A percentile compares a stretch with the other conserved stretches of the same genome.
phyloP scores from a whole-genome alignment of 1,140 invertebrate genomes.

The Bradysia coprophila region DNA sequence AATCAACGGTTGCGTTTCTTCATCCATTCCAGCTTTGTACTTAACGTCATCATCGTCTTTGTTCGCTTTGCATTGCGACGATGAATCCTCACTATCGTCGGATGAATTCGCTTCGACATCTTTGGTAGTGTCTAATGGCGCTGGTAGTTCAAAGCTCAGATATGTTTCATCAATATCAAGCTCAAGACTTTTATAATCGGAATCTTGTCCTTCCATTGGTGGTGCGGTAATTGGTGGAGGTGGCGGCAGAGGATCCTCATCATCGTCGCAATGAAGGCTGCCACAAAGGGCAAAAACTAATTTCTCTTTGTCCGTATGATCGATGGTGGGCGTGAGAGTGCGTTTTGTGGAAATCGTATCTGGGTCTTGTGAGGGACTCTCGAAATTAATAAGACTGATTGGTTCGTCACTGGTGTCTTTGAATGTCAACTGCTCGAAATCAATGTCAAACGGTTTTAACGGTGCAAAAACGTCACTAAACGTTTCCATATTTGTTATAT shows the following conservation, averaged over 20 bases:
- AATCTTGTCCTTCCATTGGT: neutral
- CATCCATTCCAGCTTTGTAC: neutral
- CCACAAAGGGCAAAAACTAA: constrained; percentile 19
- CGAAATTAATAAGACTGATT: constrained; percentile 19
- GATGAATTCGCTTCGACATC: neutral
- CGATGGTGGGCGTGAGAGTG: neutral
- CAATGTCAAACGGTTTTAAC: too few relatives aligned
- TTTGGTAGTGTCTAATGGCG: neutral
- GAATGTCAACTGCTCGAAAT: constrained; percentile 1
- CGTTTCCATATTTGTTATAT: too few relatives aligned
- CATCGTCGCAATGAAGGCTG: constrained; percentile 13
- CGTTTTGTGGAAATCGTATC: neutral
- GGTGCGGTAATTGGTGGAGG: neutral
- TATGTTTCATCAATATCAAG: constrained; percentile 1
- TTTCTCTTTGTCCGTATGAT: constrained; percentile 15
- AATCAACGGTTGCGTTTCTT: constrained; percentile 9
- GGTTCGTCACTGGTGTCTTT: neutral
- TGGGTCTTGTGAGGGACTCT: constrained; percentile 17
- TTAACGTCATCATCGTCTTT: neutral
- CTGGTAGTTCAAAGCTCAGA: neutral
- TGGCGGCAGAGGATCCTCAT: constrained; percentile 2
- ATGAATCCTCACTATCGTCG: neutral
- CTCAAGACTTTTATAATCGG: constrained; percentile 2
- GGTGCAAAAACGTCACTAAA: too few relatives aligned
- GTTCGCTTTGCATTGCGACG: neutral